Evolutionary conservation across 2,888 invertebrate genomes (phyloP).

Genomic region (Leptinotarsa juncta): DNA sequence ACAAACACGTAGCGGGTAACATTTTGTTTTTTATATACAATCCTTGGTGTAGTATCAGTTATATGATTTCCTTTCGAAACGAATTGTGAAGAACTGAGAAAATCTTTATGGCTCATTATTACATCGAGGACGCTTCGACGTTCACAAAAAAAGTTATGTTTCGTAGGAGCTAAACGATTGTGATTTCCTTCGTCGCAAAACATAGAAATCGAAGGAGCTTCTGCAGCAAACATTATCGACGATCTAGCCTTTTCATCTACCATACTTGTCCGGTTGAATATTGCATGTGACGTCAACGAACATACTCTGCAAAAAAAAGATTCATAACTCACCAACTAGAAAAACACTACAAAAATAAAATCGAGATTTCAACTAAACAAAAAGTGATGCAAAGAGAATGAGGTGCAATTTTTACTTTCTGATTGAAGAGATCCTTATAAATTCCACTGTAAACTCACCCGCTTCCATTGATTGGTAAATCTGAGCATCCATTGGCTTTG

Average conservation of each 20-base stretch:
- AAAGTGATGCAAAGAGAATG: too few relatives aligned
- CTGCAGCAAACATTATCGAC: slow-evolving; percentile 69
- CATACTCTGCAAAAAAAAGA: slow-evolving; percentile 37
- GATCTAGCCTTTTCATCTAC: slow-evolving; percentile 67
- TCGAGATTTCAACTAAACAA: too few relatives aligned
- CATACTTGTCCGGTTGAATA: slow-evolving; percentile 63
- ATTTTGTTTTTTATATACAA: slow-evolving; percentile 68
- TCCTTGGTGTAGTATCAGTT: slow-evolving; percentile 66
- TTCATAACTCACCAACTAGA: background rate
- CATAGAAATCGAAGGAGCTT: slow-evolving; percentile 68
- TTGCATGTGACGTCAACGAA: slow-evolving; percentile 45
- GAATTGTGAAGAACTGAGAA: slow-evolving; percentile 57
- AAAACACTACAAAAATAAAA: background rate
- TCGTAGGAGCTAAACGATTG: slow-evolving; percentile 73
- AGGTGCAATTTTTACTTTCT: too few relatives aligned
- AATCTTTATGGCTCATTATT: slow-evolving; percentile 69
- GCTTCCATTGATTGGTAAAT: slow-evolving; percentile 66
- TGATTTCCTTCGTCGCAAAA: slow-evolving; percentile 75
- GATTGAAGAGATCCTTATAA: too few relatives aligned
- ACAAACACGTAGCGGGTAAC: slow-evolving; percentile 70
- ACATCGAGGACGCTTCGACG: slow-evolving; percentile 72
- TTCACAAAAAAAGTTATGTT: slow-evolving; percentile 74
- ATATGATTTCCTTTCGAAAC: slow-evolving; percentile 58
- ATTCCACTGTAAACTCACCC: slow-evolving; percentile 62
- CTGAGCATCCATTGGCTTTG: slow-evolving; percentile 69